A percentile compares a stretch with the other conserved stretches of the same genome.
These are phyloP conservation scores for Andricus curvator DNA, from an alignment of 2,888 invertebrate species.

Conservation along the genomic window DNA sequence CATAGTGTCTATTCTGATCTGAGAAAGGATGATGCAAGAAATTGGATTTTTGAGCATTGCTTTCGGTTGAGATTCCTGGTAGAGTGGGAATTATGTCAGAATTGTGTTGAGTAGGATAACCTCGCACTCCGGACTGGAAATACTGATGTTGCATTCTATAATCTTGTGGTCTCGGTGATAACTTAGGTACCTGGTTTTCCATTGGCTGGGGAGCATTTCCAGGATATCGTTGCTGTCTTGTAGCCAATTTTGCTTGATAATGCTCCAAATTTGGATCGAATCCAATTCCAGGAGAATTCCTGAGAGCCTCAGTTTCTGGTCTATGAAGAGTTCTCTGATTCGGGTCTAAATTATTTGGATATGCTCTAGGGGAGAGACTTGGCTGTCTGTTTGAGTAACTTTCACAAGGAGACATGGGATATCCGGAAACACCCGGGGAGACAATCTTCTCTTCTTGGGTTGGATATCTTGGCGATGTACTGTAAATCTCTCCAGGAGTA, in stretches of 20 bases:
- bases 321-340: constrained; percentile 62
- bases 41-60: neutral
- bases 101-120: neutral
- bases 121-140: constrained; percentile 28
- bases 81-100: neutral
- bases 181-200: constrained; percentile 59
- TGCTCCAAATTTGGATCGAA: constrained; percentile 42
- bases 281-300: constrained; percentile 57
- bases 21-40: constrained; percentile 9
- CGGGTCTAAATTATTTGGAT: constrained; percentile 63
- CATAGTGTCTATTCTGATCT: neutral
- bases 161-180: constrained; percentile 60
- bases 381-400: constrained; percentile 65
- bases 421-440: constrained; percentile 71
- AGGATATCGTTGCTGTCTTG: constrained; percentile 63
- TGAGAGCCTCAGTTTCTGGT: constrained; percentile 3
- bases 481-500: constrained; percentile 58
- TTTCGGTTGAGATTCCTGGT: neutral
- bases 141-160: constrained; percentile 60
- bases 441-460: constrained; percentile 69
- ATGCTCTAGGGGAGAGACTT: constrained; percentile 63
- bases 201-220: constrained; percentile 57
- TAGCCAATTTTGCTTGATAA: constrained; percentile 60
- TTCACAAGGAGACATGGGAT: constrained; percentile 63
- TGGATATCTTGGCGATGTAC: constrained; percentile 52